A percentile compares a stretch with the other conserved stretches of the same genome.
Conservation (phyloP, 2,797 vertebrate genomes). For the Lithobates sylvaticus region DNA sequence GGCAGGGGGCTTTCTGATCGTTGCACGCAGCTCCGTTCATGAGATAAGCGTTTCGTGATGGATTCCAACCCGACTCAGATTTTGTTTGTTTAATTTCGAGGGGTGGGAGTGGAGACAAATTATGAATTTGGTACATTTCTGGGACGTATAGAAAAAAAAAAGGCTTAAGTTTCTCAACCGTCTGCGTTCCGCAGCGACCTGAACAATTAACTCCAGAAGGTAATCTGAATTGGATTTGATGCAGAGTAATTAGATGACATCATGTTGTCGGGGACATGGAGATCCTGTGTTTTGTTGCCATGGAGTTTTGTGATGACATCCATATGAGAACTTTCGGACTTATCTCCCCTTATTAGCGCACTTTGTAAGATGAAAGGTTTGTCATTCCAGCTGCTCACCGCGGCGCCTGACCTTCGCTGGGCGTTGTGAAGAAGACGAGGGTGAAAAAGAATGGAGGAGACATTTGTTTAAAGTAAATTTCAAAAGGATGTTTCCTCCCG, state of each 20-base stretch:
- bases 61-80: neutral
- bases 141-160: neutral
- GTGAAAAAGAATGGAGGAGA: constrained; percentile 31
- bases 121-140: constrained; percentile 21
- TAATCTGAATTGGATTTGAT: neutral
- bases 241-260: constrained; percentile 48
- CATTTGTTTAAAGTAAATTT: constrained; percentile 5
- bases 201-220: constrained; percentile 32
- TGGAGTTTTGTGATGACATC: constrained; percentile 22
- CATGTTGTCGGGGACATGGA: constrained; percentile 12
- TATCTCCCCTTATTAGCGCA: neutral
- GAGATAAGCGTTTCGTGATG: constrained; percentile 54
- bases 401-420: constrained; percentile 7
- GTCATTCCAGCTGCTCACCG: neutral
- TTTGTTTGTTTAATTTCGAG: neutral
- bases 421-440: neutral
- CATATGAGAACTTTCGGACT: neutral
- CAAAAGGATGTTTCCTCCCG: neutral
- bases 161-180: neutral
- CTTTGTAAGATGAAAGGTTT: constrained; percentile 16
- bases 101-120: neutral
- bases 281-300: constrained; percentile 45
- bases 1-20: neutral
- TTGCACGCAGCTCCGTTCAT: neutral
- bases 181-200: neutral